Evolutionary conservation across 2,797 vertebrate genomes (phyloP), one percentile per base, ranked within the genome.

Genomic region (Falco novaeseelandiae): DNA sequence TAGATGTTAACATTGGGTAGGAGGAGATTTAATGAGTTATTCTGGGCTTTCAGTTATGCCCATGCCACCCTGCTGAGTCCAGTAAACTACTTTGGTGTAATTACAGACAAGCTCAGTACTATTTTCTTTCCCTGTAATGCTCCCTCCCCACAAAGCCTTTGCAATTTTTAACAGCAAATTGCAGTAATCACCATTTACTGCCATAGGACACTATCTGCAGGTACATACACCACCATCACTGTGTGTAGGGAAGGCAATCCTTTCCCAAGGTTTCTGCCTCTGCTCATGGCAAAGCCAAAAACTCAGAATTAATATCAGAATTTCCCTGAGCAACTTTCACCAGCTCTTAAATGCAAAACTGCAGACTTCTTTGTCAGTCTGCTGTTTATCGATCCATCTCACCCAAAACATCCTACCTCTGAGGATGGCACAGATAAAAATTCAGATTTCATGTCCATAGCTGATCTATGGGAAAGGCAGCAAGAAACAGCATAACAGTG

Each of bases 1-100:
- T 49, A 12, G 74, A 69, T 74, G 61, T n/a, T 34, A 0, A 40
- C 40, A 40, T 40, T 61, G 93, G 48, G 81, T 87, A 70, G 83
- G 88, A 91, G 69, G 67, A 91, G 73, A 66, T 91, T 93, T 90
- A 82, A 93, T 58, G 48, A 92, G 38, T 27, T 77, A 67, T 66
- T 84, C 59, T 57, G 63, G 48, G 27, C 42, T 89, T 85, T 84
- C 66, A 83, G 77, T 66, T 89, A 76, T 2, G 0, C 58, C 70
- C 86, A 73, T 8, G 0, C 20, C 36, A 91, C 30, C 66, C 48
- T 1, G 3, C 44, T 63, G 74, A 89, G 57, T 38, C 32, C 80
- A 84, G 83, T 38, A 54, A 86, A 65, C 78, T 87, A 65, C 54
- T 84, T 51, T 52, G 20, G 17, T 46, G 26, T 89, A 89, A 93